Base-by-base conservation (phyloP, 23 tunicate species). In the Phallusia fumigata region DNA sequence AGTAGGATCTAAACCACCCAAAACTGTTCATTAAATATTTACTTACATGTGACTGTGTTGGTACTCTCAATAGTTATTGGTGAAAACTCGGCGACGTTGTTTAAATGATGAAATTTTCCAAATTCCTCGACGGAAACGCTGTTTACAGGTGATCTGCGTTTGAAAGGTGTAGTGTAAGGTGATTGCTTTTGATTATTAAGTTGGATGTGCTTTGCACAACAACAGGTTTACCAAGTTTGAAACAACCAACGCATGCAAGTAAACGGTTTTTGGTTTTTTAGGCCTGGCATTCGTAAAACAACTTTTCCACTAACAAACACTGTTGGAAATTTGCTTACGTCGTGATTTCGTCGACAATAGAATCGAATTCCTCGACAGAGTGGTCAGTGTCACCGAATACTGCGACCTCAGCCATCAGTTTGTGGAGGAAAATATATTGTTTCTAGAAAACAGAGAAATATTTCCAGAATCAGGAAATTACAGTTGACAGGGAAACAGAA, bases 361-460 rank as follows among this genome's bases (percentile, higher is more conserved):
- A 58, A 24, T 58, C 28, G 13, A 76, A 36, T 30, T 52, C 82
- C 8, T 36, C 35, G 6, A 36, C 28, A 32, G 64, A 64, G 0
- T 47, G 16, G 28, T 81, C 90, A 26, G 90, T 87, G 80, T 49
- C 34, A 13, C 90, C 90, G 24, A 74, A 81, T 52, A 80, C 26
- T 44, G 82, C 31, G 33, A 36, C 2, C 51, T 87, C 90, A 50
- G 76, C n/a, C 22, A 87, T 5, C 34, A 86, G 89, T 64, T 86
- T 86, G 79, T 86, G 89, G 0, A 86, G 40, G 36, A 79, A 36
- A 6, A 86, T 75, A 58, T 87, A 87, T 87, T 87, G 85, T 47
- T 87, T 84, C 90, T 87, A 75, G 21, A 86, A 32, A 58, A 58
- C 3, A 6, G 2, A 58, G 16, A 13, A 40, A 10, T 40, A 40